phyloP scores from a whole-genome alignment of 2,113 vertebrate genomes.

The Cromileptes altivelis region DNA sequence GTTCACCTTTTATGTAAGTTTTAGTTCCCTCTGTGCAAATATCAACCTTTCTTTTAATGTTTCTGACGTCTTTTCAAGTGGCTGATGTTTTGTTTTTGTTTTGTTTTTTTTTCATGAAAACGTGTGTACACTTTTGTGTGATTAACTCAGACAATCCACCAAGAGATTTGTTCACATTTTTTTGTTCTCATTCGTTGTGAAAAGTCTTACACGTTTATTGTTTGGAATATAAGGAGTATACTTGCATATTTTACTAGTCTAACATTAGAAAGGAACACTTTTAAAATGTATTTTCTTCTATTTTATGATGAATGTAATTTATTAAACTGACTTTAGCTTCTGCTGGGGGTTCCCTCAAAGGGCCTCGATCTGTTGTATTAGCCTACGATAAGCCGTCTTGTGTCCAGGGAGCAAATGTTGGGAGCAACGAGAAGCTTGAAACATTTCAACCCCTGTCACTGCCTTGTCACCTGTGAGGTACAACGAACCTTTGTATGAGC shows the following conservation, averaged over 20 bases:
- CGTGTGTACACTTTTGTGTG: conserved; percentile 23
- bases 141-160: conserved; percentile 75
- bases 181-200: conserved; percentile 53
- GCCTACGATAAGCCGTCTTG: conserved; percentile 66
- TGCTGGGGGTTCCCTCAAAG: conserved; percentile 62
- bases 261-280: conserved; percentile 66
- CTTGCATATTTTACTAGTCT: conserved; percentile 72
- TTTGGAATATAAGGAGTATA: conserved; percentile 67
- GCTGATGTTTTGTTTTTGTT: background rate
- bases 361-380: conserved; percentile 58
- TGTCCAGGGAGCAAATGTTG: conserved; percentile 63
- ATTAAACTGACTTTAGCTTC: conserved; percentile 76
- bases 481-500: conserved; percentile 54
- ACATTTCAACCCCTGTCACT: conserved; percentile 61
- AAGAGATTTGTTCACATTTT: conserved; percentile 58
- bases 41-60: conserved; percentile 41
- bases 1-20: conserved; percentile 13
- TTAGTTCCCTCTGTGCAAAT: conserved; percentile 43
- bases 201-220: conserved; percentile 59
- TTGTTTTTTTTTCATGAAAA: background rate
- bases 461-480: conserved; percentile 73
- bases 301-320: conserved; percentile 85
- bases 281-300: conserved; percentile 71
- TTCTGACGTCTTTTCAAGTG: conserved; percentile 39
- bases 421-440: conserved; percentile 39